A percentile compares a stretch with the other conserved stretches of the same genome.
Conservation (phyloP, 2,888 invertebrate genomes). For the Drosophila melanosoma region DNA sequence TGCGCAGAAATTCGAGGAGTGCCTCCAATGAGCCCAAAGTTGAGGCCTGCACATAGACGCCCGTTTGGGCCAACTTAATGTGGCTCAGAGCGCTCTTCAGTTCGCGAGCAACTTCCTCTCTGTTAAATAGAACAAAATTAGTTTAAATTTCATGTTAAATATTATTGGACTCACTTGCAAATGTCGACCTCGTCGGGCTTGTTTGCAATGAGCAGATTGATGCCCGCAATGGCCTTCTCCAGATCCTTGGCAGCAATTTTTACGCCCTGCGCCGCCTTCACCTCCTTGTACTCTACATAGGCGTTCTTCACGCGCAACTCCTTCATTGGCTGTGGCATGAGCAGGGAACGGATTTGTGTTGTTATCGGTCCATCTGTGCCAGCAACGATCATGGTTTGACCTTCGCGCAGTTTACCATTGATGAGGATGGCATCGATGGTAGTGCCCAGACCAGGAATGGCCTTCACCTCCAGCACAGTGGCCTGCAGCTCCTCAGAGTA, state of each 20-base stretch:
- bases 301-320: conserved; percentile 98
- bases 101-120: conserved; percentile 95
- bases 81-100: conserved; percentile 95
- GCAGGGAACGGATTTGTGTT: conserved; percentile 97
- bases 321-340: conserved; percentile 99
- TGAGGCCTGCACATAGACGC: conserved; percentile 99
- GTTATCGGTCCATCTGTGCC: conserved; percentile 99
- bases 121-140: conserved; percentile 74
- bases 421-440: conserved; percentile 99
- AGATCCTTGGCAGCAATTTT: conserved; percentile 99
- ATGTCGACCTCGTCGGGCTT: conserved; percentile 97
- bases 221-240: conserved; percentile 98
- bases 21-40: conserved; percentile 99
- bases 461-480: conserved; percentile 95
- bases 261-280: conserved; percentile 98
- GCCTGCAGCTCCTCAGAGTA: conserved; percentile 97
- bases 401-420: conserved; percentile 96
- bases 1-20: conserved; percentile 94
- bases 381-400: conserved; percentile 97
- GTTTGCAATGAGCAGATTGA: conserved; percentile 96
- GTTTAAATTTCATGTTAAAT: background rate
- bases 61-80: conserved; percentile 95
- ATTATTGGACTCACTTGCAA: conserved; percentile 86
- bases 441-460: conserved; percentile 97
- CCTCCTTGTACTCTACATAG: conserved; percentile 97